Evolutionary conservation across 2,888 invertebrate species (phyloP).

Genomic region (Rhagonycha lutea): DNA sequence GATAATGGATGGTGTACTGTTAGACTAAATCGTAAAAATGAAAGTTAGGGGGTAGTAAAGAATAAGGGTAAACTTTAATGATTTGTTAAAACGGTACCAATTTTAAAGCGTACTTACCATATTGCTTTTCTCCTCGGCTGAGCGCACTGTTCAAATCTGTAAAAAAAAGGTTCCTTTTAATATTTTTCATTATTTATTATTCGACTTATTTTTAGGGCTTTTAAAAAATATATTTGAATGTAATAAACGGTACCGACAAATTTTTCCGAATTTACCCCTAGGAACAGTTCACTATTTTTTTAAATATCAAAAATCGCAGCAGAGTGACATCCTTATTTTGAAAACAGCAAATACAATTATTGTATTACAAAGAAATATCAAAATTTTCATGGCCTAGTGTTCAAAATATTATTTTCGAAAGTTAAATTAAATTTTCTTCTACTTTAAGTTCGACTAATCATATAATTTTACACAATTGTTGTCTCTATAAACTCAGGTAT

Average conservation of each 20-base stretch:
- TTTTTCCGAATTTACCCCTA: neutral
- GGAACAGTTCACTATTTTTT: no score
- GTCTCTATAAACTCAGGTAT: no score
- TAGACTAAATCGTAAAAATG: slow-evolving; percentile 15
- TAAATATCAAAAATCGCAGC: no score
- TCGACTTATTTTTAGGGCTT: neutral
- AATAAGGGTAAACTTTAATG: neutral
- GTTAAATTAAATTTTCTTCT: no score
- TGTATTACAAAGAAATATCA: no score
- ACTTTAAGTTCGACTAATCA: no score
- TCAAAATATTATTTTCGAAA: no score
- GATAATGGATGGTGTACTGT: slow-evolving; percentile 5
- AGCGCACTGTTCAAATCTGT: slow-evolving; percentile 50
- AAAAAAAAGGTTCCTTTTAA: slow-evolving; percentile 36
- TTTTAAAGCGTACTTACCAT: slow-evolving; percentile 45
- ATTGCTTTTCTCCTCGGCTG: slow-evolving; percentile 47
- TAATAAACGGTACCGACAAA: neutral
- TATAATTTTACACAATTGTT: no score
- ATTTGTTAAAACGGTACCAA: neutral
- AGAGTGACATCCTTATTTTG: no score
- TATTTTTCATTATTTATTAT: neutral
- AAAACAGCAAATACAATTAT: no score
- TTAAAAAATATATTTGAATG: neutral
- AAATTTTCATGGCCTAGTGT: no score
- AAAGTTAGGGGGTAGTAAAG: slow-evolving; percentile 5